phyloP scores from a whole-genome alignment of 1,140 invertebrate genomes.

The Hycleus phaleratus region DNA sequence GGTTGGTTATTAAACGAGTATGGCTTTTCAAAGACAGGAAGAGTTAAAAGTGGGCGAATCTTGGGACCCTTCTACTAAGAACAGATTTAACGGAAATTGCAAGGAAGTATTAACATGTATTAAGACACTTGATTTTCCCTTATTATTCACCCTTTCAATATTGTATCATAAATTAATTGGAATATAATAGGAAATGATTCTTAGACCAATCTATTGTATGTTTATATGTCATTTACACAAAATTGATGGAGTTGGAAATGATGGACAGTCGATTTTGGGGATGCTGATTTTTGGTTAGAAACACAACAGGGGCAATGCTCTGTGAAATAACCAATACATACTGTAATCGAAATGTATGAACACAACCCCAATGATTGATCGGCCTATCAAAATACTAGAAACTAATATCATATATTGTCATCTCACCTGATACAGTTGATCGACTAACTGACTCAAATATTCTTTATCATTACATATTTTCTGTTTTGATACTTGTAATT shows the following conservation, averaged over 20 bases:
- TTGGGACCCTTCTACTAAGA: background rate
- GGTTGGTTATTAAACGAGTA: too few relatives aligned
- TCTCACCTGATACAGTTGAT: conserved; percentile 15
- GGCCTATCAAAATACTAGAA: conserved; percentile 9
- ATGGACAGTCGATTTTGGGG: conserved; percentile 11
- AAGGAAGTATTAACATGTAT: conserved; percentile 30
- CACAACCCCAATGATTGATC: conserved; percentile 18
- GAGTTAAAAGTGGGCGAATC: too few relatives aligned
- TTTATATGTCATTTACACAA: conserved; percentile 17
- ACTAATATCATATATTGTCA: conserved; percentile 19
- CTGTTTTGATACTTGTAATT: too few relatives aligned
- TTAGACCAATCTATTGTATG: too few relatives aligned
- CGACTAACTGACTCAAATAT: conserved; percentile 3
- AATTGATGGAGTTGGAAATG: conserved; percentile 14
- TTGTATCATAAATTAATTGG: conserved; percentile 14
- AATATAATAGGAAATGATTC: background rate
- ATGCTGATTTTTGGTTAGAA: conserved; percentile 15
- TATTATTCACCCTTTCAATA: conserved; percentile 10
- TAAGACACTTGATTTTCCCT: conserved; percentile 24
- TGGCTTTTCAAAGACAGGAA: too few relatives aligned
- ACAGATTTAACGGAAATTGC: conserved; percentile 23
- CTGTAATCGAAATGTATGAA: conserved; percentile 15
- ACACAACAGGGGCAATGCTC: conserved; percentile 21
- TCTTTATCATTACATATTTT: background rate
- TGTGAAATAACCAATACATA: conserved; percentile 25